Evolutionary conservation across 2,888 invertebrate genomes (phyloP).

Genomic region (Parapristionchus giblindavisi): DNA sequence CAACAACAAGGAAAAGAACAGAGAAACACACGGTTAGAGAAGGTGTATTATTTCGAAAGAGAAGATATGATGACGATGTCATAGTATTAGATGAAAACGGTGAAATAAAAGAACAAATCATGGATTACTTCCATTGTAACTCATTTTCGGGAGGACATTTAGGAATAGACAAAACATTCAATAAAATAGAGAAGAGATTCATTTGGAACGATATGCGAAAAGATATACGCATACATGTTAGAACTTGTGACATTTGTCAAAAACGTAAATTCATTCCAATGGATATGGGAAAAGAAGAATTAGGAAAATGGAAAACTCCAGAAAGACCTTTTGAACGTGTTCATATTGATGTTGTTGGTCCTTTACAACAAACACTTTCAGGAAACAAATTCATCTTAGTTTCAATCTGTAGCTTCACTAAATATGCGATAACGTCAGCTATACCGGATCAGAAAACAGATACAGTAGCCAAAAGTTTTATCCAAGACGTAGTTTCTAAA

Average conservation of each 20-base stretch:
- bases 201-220: conserved; percentile 42
- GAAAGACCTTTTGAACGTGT: conserved; percentile 38
- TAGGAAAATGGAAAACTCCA: conserved; percentile 28
- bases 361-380: conserved; percentile 33
- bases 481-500: conserved; percentile 5
- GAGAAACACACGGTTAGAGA: too few species aligned
- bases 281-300: conserved; percentile 37
- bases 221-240: conserved; percentile 35
- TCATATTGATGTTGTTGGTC: conserved; percentile 46
- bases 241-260: conserved; percentile 46
- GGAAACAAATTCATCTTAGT: conserved; percentile 43
- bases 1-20: too few species aligned
- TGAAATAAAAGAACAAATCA: neutral
- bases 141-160: conserved; percentile 48
- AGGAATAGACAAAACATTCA: conserved; percentile 39
- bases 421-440: conserved; percentile 58
- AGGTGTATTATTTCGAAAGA: too few species aligned
- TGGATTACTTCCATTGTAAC: conserved; percentile 43
- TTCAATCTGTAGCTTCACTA: conserved; percentile 40
- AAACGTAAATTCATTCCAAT: conserved; percentile 25
- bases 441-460: conserved; percentile 54
- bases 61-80: neutral
- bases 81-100: neutral
- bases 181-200: conserved; percentile 42
- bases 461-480: neutral